phyloP scores from a whole-genome alignment of 2,113 vertebrate species.

The Laticauda colubrina region DNA sequence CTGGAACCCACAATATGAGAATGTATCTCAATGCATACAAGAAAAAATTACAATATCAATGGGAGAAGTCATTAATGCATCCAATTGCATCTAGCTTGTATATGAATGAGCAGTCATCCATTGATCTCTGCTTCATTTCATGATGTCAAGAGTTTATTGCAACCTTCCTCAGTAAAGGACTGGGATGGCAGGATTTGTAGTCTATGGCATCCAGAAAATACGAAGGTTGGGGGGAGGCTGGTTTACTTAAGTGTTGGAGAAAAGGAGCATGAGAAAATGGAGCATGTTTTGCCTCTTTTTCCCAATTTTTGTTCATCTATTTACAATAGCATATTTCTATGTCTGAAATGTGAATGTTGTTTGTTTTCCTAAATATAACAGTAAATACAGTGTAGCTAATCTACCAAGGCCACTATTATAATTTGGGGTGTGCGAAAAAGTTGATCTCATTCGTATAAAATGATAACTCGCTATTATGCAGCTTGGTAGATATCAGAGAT shows the following conservation, averaged over 20 bases:
- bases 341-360: constrained; percentile 45
- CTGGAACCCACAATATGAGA: constrained; percentile 52
- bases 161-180: not conserved
- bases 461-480: constrained; percentile 36
- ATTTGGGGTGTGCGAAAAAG: constrained; percentile 38
- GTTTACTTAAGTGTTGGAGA: constrained; percentile 12
- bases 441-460: constrained; percentile 44
- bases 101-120: constrained; percentile 43
- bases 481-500: constrained; percentile 39
- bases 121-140: constrained; percentile 51
- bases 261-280: constrained; percentile 27
- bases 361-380: constrained; percentile 53
- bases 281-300: constrained; percentile 12
- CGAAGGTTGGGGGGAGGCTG: not conserved
- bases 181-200: not conserved
- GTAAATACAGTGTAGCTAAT: constrained; percentile 51
- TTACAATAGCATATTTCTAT: constrained; percentile 44
- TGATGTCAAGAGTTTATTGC: constrained; percentile 48
- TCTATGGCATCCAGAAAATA: not conserved
- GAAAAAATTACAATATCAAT: constrained; percentile 67
- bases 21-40: constrained; percentile 45
- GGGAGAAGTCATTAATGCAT: constrained; percentile 32
- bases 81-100: constrained; percentile 32
- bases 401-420: constrained; percentile 43
- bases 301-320: constrained; percentile 26